Evolutionary conservation across 2,888 invertebrate species (phyloP).

Genomic region (Syrista parreyssii): DNA sequence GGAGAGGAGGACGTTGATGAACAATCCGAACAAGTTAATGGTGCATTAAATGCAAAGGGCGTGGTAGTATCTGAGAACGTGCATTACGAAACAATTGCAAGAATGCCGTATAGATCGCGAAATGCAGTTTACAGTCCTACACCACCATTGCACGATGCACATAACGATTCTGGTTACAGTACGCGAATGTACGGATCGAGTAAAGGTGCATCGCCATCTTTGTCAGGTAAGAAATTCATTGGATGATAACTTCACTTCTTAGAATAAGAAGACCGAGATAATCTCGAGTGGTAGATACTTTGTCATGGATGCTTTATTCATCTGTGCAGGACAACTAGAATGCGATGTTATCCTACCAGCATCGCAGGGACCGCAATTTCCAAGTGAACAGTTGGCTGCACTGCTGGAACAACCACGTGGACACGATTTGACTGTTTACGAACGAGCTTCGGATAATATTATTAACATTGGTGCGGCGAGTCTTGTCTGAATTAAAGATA

Average conservation of each 20-base stretch:
- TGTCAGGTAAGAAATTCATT: slow-evolving; percentile 66
- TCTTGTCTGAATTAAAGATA: slow-evolving; percentile 69
- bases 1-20: slow-evolving; percentile 49
- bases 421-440: slow-evolving; percentile 55
- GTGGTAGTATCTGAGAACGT: slow-evolving; percentile 39
- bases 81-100: slow-evolving; percentile 55
- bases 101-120: slow-evolving; percentile 64
- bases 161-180: slow-evolving; percentile 88
- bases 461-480: slow-evolving; percentile 74
- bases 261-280: not conserved
- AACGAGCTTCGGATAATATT: slow-evolving; percentile 53
- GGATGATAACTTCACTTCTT: not conserved
- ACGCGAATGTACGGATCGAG: slow-evolving; percentile 84
- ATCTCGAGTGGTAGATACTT: not conserved
- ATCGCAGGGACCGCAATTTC: slow-evolving; percentile 42
- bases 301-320: not conserved
- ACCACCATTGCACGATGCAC: slow-evolving; percentile 70
- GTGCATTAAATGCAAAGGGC: slow-evolving; percentile 38
- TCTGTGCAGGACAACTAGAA: slow-evolving; percentile 51
- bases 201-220: slow-evolving; percentile 81
- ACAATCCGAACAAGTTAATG: slow-evolving; percentile 39
- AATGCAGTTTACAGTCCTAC: slow-evolving; percentile 69
- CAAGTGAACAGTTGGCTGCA: slow-evolving; percentile 52
- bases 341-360: slow-evolving; percentile 54
- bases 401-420: slow-evolving; percentile 52